Evolutionary conservation across 2,888 invertebrate species (phyloP), one percentile per base, ranked within the genome.

Genomic region (Conchocele bisecta): DNA sequence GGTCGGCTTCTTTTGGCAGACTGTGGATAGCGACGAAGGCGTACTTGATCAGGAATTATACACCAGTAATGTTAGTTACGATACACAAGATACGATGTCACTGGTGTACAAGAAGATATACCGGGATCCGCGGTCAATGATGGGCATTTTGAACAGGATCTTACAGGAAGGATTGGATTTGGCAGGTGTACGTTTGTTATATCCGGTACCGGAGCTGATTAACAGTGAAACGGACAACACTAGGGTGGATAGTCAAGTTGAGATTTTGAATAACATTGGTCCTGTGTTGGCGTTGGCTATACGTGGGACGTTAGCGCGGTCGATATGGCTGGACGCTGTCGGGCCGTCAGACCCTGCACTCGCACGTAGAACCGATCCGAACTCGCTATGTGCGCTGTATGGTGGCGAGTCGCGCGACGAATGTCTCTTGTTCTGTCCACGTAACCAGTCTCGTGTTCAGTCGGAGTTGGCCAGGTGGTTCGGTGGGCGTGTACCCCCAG

Each of bases 1-100:
- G 5, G 81, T 86, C 0, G 89, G 89, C 4, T 89, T 89, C 66
- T 88, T 85, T 83, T 90, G 89, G 88, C 85, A 89, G 72, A 89
- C 89, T 0, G 80, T 89, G 1, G 89, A 90, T 64, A 84, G 74
- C 58, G 88, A 87, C 13, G 89, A 89, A 37, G 42, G 65, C 1
- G 63, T 57, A 13, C 71, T 58, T 42, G 83, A 85, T n/a, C 79
- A 82, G 26, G 71, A 71, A 11, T 50, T 79, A 9, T 73, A 72
- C 48, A 83, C 87, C 41, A 58, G 71, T 3, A 72, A 71, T 9
- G 81, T 83, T 17, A 79, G 78, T 37, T 82, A 82, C 44, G 87
- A 87, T 20, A 83, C 83, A 0, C 89, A 89, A 74, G 87, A 85
- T 63, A 88, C 89, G 6, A 81, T 89, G 79, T 86, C 87, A 2